Percentiles rank a stretch among this genome's conserved stretches.
phyloP scores from a whole-genome alignment of 2,888 invertebrate species.

The Acronicta leporina region DNA sequence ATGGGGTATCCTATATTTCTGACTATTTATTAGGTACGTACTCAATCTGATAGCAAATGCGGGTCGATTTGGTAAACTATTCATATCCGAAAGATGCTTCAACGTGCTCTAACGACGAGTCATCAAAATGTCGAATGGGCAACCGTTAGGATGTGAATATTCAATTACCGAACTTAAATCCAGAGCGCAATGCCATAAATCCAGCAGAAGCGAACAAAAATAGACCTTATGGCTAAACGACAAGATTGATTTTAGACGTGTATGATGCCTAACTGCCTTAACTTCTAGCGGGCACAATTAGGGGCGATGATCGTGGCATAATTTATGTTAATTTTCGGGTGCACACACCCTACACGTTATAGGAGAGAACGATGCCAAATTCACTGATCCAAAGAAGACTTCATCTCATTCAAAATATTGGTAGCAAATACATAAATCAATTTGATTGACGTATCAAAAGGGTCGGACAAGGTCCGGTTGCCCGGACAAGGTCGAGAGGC shows the following conservation, averaged over 20 bases:
- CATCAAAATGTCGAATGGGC: constrained; percentile 72
- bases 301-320: constrained; percentile 69
- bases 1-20: too few relatives aligned
- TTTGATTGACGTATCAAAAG: constrained; percentile 66
- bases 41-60: constrained; percentile 23
- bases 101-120: constrained; percentile 61
- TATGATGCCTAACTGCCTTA: constrained; percentile 33
- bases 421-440: constrained; percentile 64
- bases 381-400: constrained; percentile 7
- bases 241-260: constrained; percentile 30
- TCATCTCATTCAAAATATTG: constrained; percentile 20
- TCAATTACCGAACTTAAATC: constrained; percentile 76
- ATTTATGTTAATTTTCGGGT: constrained; percentile 73
- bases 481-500: constrained; percentile 56
- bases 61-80: constrained; percentile 31
- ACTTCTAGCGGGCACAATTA: constrained; percentile 63
- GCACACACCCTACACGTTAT: constrained; percentile 51
- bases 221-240: constrained; percentile 51
- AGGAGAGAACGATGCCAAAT: constrained; percentile 4
- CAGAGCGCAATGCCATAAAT: constrained; percentile 57
- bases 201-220: constrained; percentile 44
- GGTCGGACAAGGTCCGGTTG: constrained; percentile 56
- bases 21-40: constrained; percentile 23
- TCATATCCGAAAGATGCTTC: constrained; percentile 58
- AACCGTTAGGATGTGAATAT: constrained; percentile 78